phyloP scores from a whole-genome alignment of 2,888 invertebrate genomes.

The Dermolepida albohirtum region DNA sequence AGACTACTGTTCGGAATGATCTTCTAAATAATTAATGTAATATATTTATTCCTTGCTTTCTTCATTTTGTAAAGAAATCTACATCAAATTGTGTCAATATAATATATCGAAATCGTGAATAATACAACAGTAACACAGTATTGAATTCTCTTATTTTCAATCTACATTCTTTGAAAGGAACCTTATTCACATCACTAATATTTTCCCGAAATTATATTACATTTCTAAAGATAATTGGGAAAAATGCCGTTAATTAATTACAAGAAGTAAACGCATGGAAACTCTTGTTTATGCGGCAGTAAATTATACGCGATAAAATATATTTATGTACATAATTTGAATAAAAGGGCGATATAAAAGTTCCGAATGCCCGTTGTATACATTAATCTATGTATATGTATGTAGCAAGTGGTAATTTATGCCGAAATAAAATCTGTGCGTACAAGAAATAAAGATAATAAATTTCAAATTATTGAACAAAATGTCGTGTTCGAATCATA shows the following conservation, averaged over 20 bases:
- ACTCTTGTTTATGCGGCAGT: constrained; percentile 18
- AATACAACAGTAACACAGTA: too few species aligned
- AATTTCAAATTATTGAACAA: constrained; percentile 9
- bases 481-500: too few species aligned
- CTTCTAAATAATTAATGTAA: too few species aligned
- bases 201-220: too few species aligned
- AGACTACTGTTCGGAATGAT: too few species aligned
- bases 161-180: too few species aligned
- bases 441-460: constrained; percentile 10
- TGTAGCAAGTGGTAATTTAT: constrained; percentile 21
- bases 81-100: too few species aligned
- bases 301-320: constrained; percentile 29
- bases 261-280: constrained; percentile 6
- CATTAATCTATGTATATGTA: constrained; percentile 14
- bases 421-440: constrained; percentile 23
- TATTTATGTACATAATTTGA: constrained; percentile 31
- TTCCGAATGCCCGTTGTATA: neutral
- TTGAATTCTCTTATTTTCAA: too few species aligned
- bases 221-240: constrained; percentile 2
- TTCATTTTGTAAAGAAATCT: too few species aligned
- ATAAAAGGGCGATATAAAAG: constrained; percentile 29
- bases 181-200: too few species aligned
- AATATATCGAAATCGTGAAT: too few species aligned
- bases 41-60: too few species aligned
- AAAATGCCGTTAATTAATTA: constrained; percentile 11